Evolutionary conservation across 23 tunicate genomes (phyloP).

Genomic region (Diplosoma virens): DNA sequence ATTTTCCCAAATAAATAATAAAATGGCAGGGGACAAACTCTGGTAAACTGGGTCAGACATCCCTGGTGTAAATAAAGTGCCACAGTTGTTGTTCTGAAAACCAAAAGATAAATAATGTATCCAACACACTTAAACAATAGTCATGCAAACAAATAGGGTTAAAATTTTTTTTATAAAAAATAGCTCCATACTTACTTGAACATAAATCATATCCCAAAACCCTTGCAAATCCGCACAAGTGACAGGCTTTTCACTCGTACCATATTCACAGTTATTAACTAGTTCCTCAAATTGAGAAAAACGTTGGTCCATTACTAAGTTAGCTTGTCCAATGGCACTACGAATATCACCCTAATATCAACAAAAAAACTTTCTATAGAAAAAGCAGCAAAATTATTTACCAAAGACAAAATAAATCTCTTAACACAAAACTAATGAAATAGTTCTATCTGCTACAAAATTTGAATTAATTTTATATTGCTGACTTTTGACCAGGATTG

Average conservation of each 20-base stretch:
- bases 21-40: no score
- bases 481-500: no score
- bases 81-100: no score
- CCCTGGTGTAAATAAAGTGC: no score
- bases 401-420: background rate
- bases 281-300: slow-evolving; percentile 74
- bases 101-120: no score
- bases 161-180: no score
- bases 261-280: slow-evolving; percentile 68
- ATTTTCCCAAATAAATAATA: no score
- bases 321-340: slow-evolving; percentile 72
- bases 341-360: slow-evolving; percentile 72
- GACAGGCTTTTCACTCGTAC: slow-evolving; percentile 74
- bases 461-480: no score
- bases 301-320: slow-evolving; percentile 66
- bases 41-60: no score
- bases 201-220: slow-evolving; percentile 93
- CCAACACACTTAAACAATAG: no score
- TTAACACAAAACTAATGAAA: background rate
- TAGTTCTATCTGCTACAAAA: background rate
- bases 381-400: background rate
- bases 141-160: no score
- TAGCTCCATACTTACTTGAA: slow-evolving; percentile 75
- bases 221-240: slow-evolving; percentile 77
- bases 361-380: background rate